phyloP scores from a whole-genome alignment of 1,140 invertebrate species.

The Scylla paramamosain region DNA sequence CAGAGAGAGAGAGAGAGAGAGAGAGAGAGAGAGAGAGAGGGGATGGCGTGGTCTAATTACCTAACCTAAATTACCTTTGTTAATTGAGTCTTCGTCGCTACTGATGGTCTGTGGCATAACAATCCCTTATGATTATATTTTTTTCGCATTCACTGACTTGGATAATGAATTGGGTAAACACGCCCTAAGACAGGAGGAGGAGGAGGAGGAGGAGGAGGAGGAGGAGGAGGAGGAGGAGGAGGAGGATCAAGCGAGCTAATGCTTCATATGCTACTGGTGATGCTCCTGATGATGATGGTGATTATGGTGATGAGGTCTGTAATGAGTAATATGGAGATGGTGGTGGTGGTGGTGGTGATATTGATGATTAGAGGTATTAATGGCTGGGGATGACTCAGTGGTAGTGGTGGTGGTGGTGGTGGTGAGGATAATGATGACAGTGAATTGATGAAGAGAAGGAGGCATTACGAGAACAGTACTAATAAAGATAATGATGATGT shows the following conservation, averaged over 20 bases:
- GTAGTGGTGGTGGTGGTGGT: too few species aligned
- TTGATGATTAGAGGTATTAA: neutral
- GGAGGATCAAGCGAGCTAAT: neutral
- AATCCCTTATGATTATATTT: constrained; percentile 46
- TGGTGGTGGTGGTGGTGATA: neutral
- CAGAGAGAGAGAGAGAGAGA: constrained; percentile 52
- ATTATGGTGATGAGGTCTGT: neutral
- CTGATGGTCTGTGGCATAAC: constrained; percentile 35
- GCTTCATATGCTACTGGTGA: neutral
- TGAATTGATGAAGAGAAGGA: too few species aligned
- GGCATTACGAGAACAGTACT: neutral
- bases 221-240: neutral
- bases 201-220: neutral
- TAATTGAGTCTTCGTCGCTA: constrained; percentile 45
- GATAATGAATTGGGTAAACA: constrained; percentile 46
- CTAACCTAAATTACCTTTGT: neutral
- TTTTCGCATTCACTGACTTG: constrained; percentile 60
- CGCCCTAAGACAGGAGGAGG: neutral
- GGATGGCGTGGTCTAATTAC: constrained; percentile 28
- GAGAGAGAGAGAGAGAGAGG: constrained; percentile 27
- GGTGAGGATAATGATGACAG: too few species aligned
- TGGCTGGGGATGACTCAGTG: too few species aligned
- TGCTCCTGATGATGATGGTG: neutral
- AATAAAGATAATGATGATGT: neutral
- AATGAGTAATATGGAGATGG: neutral